Percentiles rank a stretch among this genome's conserved stretches.
phyloP scores from a whole-genome alignment of 2,888 invertebrate species.

The Monochamus alternatus region DNA sequence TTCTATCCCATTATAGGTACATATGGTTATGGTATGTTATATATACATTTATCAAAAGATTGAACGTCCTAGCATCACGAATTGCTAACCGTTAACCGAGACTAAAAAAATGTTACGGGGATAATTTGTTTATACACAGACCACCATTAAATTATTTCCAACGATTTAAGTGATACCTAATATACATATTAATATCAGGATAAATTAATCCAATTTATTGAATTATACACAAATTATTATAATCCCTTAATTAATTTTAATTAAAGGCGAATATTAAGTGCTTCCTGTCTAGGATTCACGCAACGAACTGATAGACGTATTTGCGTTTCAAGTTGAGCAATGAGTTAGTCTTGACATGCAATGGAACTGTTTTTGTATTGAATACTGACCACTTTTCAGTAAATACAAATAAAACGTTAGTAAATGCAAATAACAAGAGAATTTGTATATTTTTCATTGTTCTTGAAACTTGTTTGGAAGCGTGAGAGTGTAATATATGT shows the following conservation, averaged over 20 bases:
- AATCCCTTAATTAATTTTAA: constrained; percentile 32
- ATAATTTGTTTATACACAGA: constrained; percentile 2
- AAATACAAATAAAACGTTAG: neutral
- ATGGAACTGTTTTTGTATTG: neutral
- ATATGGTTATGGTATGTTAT: too few species aligned
- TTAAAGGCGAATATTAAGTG: constrained; percentile 20
- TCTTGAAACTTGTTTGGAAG: neutral
- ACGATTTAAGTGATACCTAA: constrained; percentile 5
- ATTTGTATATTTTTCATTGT: neutral
- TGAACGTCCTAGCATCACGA: too few species aligned
- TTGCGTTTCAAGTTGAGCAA: constrained; percentile 16
- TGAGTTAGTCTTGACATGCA: neutral
- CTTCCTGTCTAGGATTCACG: constrained; percentile 21
- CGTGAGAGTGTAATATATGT: neutral
- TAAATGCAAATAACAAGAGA: too few species aligned
- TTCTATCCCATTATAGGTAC: too few species aligned
- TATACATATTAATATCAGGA: constrained; percentile 30
- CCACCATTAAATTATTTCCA: constrained; percentile 15
- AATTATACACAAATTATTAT: constrained; percentile 34
- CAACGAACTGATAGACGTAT: constrained; percentile 1
- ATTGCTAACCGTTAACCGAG: too few species aligned
- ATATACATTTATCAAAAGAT: too few species aligned
- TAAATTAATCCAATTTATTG: constrained; percentile 33
- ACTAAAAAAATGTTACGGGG: neutral
- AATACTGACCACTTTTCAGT: neutral